Percentiles rank a stretch among this genome's conserved stretches.
Evolutionary conservation across 2,797 vertebrate species (phyloP).

Genomic region (Anguilla anguilla): DNA sequence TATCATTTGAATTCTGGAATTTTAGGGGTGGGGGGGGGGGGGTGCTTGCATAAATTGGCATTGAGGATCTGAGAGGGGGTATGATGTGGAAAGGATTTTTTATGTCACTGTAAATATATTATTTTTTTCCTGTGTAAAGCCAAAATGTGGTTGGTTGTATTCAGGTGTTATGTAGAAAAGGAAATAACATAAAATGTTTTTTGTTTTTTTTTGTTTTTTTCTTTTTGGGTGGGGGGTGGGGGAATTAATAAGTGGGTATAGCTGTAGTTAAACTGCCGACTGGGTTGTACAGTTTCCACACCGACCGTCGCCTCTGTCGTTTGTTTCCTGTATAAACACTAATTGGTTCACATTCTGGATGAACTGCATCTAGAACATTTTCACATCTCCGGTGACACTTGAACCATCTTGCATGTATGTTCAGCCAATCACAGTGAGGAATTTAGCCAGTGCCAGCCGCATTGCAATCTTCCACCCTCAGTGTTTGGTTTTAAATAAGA

Average conservation of each 20-base stretch:
- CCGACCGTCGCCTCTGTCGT: slow-evolving; percentile 43
- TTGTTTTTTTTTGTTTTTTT: background rate
- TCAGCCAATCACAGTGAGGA: background rate
- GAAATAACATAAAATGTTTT: slow-evolving; percentile 48
- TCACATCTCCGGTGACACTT: background rate
- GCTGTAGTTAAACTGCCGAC: slow-evolving; percentile 62
- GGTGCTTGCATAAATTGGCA: slow-evolving; percentile 9
- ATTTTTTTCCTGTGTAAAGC: slow-evolving; percentile 72
- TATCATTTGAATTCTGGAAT: slow-evolving; percentile 37
- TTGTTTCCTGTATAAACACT: background rate
- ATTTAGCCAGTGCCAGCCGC: background rate
- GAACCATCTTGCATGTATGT: background rate
- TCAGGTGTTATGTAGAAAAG: slow-evolving; percentile 70
- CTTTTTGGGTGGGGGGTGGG: slow-evolving; percentile 40
- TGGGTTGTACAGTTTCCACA: slow-evolving; percentile 61
- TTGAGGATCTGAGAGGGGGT: slow-evolving; percentile 34
- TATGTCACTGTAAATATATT: slow-evolving; percentile 74
- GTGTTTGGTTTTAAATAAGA: slow-evolving; percentile 4
- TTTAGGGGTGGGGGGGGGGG: slow-evolving; percentile 37
- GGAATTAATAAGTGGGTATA: slow-evolving; percentile 52
- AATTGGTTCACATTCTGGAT: background rate
- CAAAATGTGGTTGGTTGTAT: slow-evolving; percentile 70
- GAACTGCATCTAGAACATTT: background rate
- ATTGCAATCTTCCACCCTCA: background rate
- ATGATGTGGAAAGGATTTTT: slow-evolving; percentile 38